phyloP scores from a whole-genome alignment of 2,888 invertebrate genomes.

The Kryphioiulus occultus region DNA sequence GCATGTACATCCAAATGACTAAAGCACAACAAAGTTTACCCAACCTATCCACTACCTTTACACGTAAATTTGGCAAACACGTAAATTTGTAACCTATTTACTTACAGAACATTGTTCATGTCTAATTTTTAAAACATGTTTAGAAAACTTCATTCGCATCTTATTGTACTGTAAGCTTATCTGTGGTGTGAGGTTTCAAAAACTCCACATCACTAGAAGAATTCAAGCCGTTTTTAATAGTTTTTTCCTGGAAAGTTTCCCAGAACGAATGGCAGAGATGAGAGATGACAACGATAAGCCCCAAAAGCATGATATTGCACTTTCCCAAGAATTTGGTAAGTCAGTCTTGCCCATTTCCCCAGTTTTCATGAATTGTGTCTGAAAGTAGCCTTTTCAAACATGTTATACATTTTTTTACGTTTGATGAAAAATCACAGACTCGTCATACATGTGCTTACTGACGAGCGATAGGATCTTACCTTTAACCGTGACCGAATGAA shows the following conservation, averaged over 20 bases:
- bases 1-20: too few species aligned
- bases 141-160: too few species aligned
- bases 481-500: constrained; percentile 60
- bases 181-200: too few species aligned
- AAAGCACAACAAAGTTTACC: too few species aligned
- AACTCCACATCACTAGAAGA: too few species aligned
- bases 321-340: not conserved
- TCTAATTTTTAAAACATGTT: too few species aligned
- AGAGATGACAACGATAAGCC: constrained; percentile 3
- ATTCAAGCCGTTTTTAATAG: not conserved
- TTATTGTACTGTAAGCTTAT: not conserved
- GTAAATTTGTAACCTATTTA: too few species aligned
- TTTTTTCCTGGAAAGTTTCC: constrained; percentile 13
- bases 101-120: too few species aligned
- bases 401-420: too few species aligned
- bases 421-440: not conserved
- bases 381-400: not conserved
- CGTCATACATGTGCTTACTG: not conserved
- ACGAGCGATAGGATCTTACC: constrained; percentile 50
- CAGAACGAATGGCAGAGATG: not conserved
- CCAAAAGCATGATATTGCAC: constrained; percentile 20
- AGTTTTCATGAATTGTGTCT: not conserved
- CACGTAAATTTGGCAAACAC: too few species aligned
- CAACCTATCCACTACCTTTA: too few species aligned
- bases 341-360: not conserved